Conservation (phyloP, 2,888 invertebrate genomes). For the Dascillus cervinus region DNA sequence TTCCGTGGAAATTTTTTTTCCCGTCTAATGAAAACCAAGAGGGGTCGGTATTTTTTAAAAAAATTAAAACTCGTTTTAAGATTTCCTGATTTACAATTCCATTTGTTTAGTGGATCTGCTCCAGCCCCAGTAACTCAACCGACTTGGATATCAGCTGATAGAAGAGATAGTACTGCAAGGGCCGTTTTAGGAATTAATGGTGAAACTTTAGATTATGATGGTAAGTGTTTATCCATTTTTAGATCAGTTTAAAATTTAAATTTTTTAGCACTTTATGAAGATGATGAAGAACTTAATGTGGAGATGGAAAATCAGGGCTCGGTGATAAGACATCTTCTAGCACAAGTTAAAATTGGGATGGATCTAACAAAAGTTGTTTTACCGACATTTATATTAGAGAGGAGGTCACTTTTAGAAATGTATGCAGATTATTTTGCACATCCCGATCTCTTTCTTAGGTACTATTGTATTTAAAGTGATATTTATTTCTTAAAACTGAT, state of each 20-base stretch:
- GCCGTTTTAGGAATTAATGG: no score
- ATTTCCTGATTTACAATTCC: no score
- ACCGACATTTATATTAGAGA: conserved; percentile 96
- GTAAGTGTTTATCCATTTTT: conserved; percentile 5
- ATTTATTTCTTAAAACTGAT: neutral
- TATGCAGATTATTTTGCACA: conserved; percentile 99
- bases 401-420: conserved; percentile 97
- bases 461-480: conserved; percentile 23
- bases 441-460: conserved; percentile 93
- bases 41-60: no score
- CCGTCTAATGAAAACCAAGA: no score
- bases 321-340: conserved; percentile 91
- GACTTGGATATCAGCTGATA: no score
- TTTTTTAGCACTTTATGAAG: conserved; percentile 78
- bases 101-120: no score
- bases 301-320: conserved; percentile 96
- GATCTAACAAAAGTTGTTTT: conserved; percentile 98
- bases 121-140: no score
- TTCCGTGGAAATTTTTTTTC: no score
- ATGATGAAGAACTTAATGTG: conserved; percentile 82
- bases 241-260: conserved; percentile 1
- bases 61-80: no score
- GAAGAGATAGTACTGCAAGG: no score
- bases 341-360: conserved; percentile 99
- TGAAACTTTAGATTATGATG: conserved; percentile 12